These are phyloP conservation scores for Lithophane leautieri DNA, from an alignment of 2,888 invertebrate species.

Conservation along the genomic window DNA sequence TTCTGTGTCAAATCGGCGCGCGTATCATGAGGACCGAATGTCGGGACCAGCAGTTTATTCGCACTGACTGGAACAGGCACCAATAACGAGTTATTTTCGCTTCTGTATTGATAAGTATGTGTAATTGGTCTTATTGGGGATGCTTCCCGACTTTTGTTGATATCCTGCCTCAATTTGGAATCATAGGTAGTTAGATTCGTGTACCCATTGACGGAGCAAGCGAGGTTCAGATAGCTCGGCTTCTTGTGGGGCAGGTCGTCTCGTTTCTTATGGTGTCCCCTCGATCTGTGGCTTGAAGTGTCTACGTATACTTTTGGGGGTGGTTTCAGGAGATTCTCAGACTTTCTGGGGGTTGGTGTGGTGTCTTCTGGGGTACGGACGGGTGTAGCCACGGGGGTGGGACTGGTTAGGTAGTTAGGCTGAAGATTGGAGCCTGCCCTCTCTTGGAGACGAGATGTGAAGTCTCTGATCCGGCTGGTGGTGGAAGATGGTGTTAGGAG, in stretches of 20 bases:
- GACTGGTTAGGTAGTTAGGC: conserved; percentile 71
- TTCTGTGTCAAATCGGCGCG: conserved; percentile 85
- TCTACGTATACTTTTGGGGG: conserved; percentile 85
- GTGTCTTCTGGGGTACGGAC: conserved; percentile 78
- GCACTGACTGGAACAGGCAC: conserved; percentile 88
- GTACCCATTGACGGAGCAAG: conserved; percentile 97
- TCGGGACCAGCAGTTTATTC: conserved; percentile 90
- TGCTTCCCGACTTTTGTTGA: conserved; percentile 93
- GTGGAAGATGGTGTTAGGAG: conserved; percentile 91
- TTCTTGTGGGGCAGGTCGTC: conserved; percentile 91
- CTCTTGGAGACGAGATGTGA: conserved; percentile 91
- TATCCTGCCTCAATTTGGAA: conserved; percentile 94
- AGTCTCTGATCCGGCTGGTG: conserved; percentile 89
- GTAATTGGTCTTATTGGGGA: conserved; percentile 92
- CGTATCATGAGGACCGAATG: conserved; percentile 88
- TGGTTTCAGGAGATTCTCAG: conserved; percentile 84
- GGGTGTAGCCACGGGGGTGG: conserved; percentile 79
- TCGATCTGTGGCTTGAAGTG: conserved; percentile 81
- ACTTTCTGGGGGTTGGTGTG: conserved; percentile 79
- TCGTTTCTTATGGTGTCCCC: conserved; percentile 83
- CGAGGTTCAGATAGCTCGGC: conserved; percentile 96
- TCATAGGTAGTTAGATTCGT: conserved; percentile 96
- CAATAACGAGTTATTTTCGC: conserved; percentile 83
- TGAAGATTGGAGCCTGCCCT: conserved; percentile 83
- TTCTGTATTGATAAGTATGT: conserved; percentile 86